Conservation (phyloP, 2,888 invertebrate genomes). For the Phymatocera aterrima region DNA sequence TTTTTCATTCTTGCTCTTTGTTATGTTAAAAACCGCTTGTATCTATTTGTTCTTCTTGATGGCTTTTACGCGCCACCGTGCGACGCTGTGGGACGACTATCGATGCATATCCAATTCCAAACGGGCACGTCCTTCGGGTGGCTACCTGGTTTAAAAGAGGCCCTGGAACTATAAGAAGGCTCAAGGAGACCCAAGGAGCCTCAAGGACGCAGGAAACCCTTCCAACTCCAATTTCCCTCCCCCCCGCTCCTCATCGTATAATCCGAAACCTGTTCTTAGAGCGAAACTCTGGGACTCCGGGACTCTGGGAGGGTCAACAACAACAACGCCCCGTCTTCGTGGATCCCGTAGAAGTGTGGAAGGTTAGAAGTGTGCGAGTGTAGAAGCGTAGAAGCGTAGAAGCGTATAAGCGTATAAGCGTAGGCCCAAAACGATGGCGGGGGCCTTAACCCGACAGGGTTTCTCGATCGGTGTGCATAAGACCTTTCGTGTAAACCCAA, state of each 20-base stretch:
- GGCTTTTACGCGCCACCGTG: background rate
- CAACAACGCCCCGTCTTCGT: constrained; percentile 42
- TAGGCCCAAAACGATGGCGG: constrained; percentile 1
- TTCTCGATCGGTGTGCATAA: constrained; percentile 6
- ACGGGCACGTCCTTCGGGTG: constrained; percentile 41
- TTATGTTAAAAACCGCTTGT: constrained; percentile 9
- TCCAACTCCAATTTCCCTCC: constrained; percentile 44
- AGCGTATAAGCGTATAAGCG: no score
- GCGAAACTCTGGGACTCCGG: no score
- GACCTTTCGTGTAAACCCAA: constrained; percentile 40
- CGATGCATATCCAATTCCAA: constrained; percentile 44
- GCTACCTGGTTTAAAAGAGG: constrained; percentile 43
- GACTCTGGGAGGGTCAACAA: constrained; percentile 57
- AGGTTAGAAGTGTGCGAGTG: no score
- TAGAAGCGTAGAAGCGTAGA: no score
- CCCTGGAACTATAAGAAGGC: constrained; percentile 9
- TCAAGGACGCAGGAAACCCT: constrained; percentile 44
- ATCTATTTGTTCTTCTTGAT: background rate
- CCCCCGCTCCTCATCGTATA: constrained; percentile 35
- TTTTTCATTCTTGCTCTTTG: constrained; percentile 10
- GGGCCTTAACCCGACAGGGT: constrained; percentile 11
- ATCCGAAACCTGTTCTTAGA: constrained; percentile 62
- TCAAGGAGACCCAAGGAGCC: constrained; percentile 36
- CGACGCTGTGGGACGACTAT: background rate
- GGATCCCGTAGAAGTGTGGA: no score